Percentiles rank a stretch among this genome's conserved stretches.
Evolutionary conservation across 2,113 vertebrate species (phyloP).

Genomic region (Hemicordylus capensis): DNA sequence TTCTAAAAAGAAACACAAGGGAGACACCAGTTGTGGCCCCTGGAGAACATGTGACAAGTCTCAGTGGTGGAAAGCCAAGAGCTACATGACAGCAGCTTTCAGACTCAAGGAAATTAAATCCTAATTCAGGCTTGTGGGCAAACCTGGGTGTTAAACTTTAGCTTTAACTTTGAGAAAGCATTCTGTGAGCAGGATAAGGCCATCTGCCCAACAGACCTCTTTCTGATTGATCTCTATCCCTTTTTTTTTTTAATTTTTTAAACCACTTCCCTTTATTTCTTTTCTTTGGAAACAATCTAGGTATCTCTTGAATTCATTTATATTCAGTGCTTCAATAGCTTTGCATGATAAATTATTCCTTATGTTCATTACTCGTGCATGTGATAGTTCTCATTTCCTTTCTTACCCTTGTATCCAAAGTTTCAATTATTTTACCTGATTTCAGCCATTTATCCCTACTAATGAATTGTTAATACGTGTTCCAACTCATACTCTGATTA

Average conservation of each 20-base stretch:
- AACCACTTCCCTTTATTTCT: constrained; percentile 42
- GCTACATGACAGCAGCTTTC: background rate
- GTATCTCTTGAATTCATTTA: constrained; percentile 61
- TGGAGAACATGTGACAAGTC: background rate
- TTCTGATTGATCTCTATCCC: constrained; percentile 61
- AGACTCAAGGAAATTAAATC: constrained; percentile 22
- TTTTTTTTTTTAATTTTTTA: constrained; percentile 40
- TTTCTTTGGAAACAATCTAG: constrained; percentile 39
- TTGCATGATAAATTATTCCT: constrained; percentile 61
- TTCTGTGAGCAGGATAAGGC: constrained; percentile 42
- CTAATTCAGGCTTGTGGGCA: background rate
- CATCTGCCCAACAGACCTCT: constrained; percentile 58
- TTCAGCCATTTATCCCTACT: constrained; percentile 21
- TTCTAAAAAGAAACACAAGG: too few species aligned
- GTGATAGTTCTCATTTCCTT: constrained; percentile 33
- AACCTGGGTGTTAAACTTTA: constrained; percentile 3
- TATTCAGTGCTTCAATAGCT: constrained; percentile 40
- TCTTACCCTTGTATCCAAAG: constrained; percentile 35
- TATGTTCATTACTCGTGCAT: constrained; percentile 48
- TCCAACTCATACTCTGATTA: background rate
- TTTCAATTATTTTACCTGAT: constrained; percentile 41
- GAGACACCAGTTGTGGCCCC: too few species aligned
- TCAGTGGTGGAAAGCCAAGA: background rate
- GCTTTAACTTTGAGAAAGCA: constrained; percentile 37
- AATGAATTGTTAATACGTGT: background rate